Evolutionary conservation across 2,888 invertebrate species (phyloP), one percentile per base, ranked within the genome.

Genomic region (Drepanosiphum platanoidis): DNA sequence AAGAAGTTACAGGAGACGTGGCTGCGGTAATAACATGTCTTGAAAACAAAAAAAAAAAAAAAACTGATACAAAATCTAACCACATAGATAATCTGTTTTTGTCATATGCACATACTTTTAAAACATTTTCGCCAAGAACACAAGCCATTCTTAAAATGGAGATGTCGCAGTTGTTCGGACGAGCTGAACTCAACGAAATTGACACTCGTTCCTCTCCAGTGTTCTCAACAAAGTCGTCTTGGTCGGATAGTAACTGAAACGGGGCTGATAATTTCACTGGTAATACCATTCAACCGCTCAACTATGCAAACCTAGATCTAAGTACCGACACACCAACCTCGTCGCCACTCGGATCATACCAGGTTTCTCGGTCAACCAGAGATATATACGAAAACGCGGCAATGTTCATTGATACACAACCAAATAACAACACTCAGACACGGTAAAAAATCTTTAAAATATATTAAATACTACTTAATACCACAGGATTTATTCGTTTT

Each of bases 111-210:
- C 71, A 72, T 34, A 74, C 74, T 1, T 83, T 74, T 30, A 83
- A 83, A 8, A 74, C 70, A 74, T 83, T 72, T 74, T 83, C 61
- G 74, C 32, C 83, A 72, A 83, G 74, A 72, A 71, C 74, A 4
- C 74, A 83, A 75, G 39, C 58, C 2, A 34, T 72, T 5, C 70
- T 83, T 64, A 83, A 83, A 82, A 82, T 72, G 71, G 72, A 82
- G 68, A 27, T 82, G 22, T 52, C 82, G 1, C 82, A 34, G 74
- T 74, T 82, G 11, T 72, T 72, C 8, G 27, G 42, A 42, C 42
- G 42, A 42, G 4, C 42, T 42, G 42, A 42, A 42, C 42, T 42
- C 42, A 42, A 42, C 42, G 42, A 42, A 42, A 13, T 42, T 42
- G 42, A 42, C 42, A 79, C 52, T 8, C 58, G 1, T 1, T 61